Evolutionary conservation across 2,888 invertebrate genomes (phyloP).

Genomic region (Meiosimyza decipiens): DNA sequence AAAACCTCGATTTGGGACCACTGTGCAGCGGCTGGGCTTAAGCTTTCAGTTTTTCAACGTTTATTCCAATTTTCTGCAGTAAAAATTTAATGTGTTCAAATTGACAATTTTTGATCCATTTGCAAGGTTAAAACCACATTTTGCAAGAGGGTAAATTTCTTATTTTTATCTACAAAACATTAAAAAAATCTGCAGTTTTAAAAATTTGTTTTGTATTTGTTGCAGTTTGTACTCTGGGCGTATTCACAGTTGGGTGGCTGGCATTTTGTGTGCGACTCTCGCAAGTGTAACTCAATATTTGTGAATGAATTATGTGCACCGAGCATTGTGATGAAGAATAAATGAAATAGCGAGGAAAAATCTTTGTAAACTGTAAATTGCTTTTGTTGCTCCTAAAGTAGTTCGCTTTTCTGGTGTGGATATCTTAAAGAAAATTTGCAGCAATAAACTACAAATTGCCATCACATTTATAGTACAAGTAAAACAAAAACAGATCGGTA

Average conservation of each 20-base stretch:
- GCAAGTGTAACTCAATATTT: slow-evolving; percentile 25
- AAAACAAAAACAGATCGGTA: neutral
- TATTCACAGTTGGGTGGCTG: neutral
- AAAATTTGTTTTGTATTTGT: neutral
- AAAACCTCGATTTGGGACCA: too few relatives aligned
- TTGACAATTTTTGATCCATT: neutral
- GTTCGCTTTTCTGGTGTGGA: too few relatives aligned
- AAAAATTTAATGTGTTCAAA: too few relatives aligned
- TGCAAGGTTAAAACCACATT: neutral
- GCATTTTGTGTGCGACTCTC: neutral
- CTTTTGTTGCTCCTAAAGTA: neutral
- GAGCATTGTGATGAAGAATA: slow-evolving; percentile 9
- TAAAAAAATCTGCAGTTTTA: neutral
- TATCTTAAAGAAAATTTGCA: neutral
- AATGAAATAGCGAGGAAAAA: slow-evolving; percentile 13
- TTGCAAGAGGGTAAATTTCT: neutral
- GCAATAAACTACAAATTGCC: slow-evolving; percentile 11
- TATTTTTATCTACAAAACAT: neutral
- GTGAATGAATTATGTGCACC: neutral
- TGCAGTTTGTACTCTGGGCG: neutral
- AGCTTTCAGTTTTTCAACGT: too few relatives aligned
- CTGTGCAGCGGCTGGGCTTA: too few relatives aligned
- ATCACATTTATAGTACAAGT: neutral
- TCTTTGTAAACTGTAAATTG: neutral
- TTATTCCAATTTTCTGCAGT: too few relatives aligned